Percentiles rank a stretch among this genome's conserved stretches.
Evolutionary conservation across 1,140 invertebrate species (phyloP).

Genomic region (Drosophila nigrodunni): DNA sequence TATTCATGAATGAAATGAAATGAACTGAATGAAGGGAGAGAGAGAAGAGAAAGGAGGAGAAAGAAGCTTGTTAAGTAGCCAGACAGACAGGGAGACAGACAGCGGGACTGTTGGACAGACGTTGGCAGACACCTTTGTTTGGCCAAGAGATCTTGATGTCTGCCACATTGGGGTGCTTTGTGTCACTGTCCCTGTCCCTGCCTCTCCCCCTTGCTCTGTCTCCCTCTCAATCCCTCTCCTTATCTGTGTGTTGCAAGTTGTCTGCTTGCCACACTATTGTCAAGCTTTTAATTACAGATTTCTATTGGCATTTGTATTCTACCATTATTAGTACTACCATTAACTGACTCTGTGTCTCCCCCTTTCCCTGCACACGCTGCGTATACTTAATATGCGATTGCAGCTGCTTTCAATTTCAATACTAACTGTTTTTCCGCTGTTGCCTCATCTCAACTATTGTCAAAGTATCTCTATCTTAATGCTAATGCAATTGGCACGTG

Average conservation of each 20-base stretch:
- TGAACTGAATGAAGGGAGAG: not conserved
- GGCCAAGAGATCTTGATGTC: conserved; percentile 50
- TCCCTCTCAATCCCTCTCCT: not conserved
- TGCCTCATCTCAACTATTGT: conserved; percentile 11
- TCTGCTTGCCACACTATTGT: conserved; percentile 41
- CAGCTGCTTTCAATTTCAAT: conserved; percentile 17
- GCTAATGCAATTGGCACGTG: conserved; percentile 45
- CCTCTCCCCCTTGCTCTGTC: too few relatives aligned
- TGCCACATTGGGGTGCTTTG: conserved; percentile 35
- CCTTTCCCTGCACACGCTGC: conserved; percentile 13
- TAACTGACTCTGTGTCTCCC: not conserved
- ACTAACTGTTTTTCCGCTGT: not conserved
- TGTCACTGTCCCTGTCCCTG: conserved; percentile 1
- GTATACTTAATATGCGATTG: conserved; percentile 43
- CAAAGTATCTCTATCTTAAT: conserved; percentile 13
- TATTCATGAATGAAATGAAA: conserved; percentile 45
- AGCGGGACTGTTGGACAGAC: conserved; percentile 8
- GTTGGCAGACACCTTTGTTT: conserved; percentile 50
- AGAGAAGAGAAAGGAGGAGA: too few relatives aligned
- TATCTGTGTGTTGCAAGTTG: not conserved
- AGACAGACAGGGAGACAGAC: not conserved
- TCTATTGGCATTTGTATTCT: conserved; percentile 49
- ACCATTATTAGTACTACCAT: too few relatives aligned
- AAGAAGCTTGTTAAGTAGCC: conserved; percentile 7
- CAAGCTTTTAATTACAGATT: conserved; percentile 51